Evolutionary conservation across 1,140 invertebrate genomes (phyloP), one percentile per base, ranked within the genome.

Genomic region (Aphelinus certus): DNA sequence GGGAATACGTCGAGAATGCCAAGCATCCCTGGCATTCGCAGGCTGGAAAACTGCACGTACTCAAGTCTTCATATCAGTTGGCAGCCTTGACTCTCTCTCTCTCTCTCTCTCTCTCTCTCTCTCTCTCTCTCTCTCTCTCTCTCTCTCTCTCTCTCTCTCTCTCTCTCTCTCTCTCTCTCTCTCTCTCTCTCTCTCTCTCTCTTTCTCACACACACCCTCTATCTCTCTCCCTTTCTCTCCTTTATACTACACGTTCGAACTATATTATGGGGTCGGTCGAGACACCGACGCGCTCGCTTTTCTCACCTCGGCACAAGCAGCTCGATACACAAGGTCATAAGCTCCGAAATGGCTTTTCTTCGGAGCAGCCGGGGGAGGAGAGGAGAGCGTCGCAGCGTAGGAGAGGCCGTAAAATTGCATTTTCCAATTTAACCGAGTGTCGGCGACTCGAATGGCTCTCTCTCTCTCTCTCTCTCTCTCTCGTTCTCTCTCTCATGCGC

Each of bases 51-150:
- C 68, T 64, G 51, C 68, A 61, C 74, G 68, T 76, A 76, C 56
- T 76, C 71, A 76, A 76, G 74, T 76, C 74, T 76, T 76, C 68
- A 76, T 76, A 76, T 76, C 74, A 58, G 73, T 70, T 75, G 67
- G 73, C 67, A 63, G 66, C 5, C 60, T 73, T 43, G n/a, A 46
- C 2, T 69, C 67, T 43, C 6, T 47, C 2, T 45, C 45, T 53
- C 10, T 53, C 9, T 6, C n/a, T 51, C 49, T 49, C 48, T 43
- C 46, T 57, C 49, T 56, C 7, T 9, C 57, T 9, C 2, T 2
- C 56, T 48, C 56, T 46, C 7, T 53, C 69, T 62, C 4, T 10
- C 62, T 42, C 47, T 53, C 3, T 53, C 9, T 6, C n/a, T 45
- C 49, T 26, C 48, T n/a, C 46, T 48, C 49, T 48, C 7, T 9